phyloP scores from a whole-genome alignment of 2,888 invertebrate genomes.

The Trachelus iudaicus region DNA sequence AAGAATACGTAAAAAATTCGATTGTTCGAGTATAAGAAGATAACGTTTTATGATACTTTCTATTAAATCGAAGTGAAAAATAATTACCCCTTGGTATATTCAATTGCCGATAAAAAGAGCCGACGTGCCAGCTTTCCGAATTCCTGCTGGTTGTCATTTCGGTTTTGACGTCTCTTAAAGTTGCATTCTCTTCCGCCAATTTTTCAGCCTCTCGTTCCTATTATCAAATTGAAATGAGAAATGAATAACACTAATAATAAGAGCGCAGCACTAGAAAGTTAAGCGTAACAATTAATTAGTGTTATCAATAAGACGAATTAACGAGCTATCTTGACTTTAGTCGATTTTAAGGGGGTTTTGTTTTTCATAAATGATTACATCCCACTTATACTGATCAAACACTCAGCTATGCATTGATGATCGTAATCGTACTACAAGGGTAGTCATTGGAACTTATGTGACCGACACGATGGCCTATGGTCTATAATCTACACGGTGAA shows the following conservation, averaged over 20 bases:
- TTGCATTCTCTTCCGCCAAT: conserved; percentile 53
- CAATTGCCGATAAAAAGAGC: conserved; percentile 52
- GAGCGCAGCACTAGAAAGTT: background rate
- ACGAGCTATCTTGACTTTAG: background rate
- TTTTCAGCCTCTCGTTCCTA: conserved; percentile 61
- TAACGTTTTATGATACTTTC: background rate
- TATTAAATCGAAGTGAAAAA: background rate
- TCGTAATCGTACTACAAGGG: conserved; percentile 25
- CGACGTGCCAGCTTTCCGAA: conserved; percentile 57
- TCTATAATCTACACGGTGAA: conserved; percentile 40
- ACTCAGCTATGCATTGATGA: conserved; percentile 60
- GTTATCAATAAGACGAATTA: background rate
- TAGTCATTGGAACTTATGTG: background rate
- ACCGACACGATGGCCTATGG: conserved; percentile 20
- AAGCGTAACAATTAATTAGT: background rate
- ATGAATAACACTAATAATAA: background rate
- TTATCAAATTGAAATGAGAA: background rate
- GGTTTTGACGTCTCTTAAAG: conserved; percentile 53
- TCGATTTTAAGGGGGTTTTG: background rate
- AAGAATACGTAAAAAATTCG: background rate
- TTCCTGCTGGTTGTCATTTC: conserved; percentile 50
- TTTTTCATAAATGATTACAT: conserved; percentile 36
- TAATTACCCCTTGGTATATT: conserved; percentile 51
- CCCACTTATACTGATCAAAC: conserved; percentile 55
- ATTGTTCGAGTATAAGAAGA: background rate